Evolutionary conservation across 2,888 invertebrate species (phyloP), one percentile per base, ranked within the genome.

Genomic region (Lochmaea crataegi): DNA sequence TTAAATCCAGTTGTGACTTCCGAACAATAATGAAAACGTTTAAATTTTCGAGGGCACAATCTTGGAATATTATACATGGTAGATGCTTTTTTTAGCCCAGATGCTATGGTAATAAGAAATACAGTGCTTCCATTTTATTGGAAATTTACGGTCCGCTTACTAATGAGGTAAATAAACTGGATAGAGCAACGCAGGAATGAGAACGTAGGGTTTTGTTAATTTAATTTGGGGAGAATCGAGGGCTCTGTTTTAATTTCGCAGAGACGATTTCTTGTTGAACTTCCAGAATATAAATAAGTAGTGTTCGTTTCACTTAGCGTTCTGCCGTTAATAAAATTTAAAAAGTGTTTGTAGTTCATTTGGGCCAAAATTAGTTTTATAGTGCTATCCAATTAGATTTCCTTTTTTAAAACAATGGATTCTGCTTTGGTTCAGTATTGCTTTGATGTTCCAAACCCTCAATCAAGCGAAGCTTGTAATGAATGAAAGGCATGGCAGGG

Each of bases 121-220:
- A 32, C 67, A 58, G 58, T 60, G 60, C 38, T 69, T 61, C 53
- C 69, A 61, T 73, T 74, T 74, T 68, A 68, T 68, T 56, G 60
- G 38, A 58, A 71, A 71, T 74, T 74, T 68, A 74, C 67, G 74
- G 61, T 45, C 45, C 53, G 74, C 68, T 74, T 74, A 71, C 74
- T 74, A 74, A 74, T 68, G 71, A 74, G 74, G 74, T 72, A 60
- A 74, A 74, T 71, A 74, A 74, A 71, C 68, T 68, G 71, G 26
- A 58, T 58, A 58, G 56, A 68, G 26, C 48, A 48, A 26, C 18
- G 56, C 57, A 26, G 42, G 22, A 57, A 56, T 16, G 22, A 61
- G 60, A 68, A 16, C 68, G 32, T 61, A 58, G 60, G 61, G 68
- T 60, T 68, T 61, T 68, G 68, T 68, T 68, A 68, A 68, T 68